Evolutionary conservation across 2,113 vertebrate genomes (phyloP).

Genomic region (Mastomys coucha): DNA sequence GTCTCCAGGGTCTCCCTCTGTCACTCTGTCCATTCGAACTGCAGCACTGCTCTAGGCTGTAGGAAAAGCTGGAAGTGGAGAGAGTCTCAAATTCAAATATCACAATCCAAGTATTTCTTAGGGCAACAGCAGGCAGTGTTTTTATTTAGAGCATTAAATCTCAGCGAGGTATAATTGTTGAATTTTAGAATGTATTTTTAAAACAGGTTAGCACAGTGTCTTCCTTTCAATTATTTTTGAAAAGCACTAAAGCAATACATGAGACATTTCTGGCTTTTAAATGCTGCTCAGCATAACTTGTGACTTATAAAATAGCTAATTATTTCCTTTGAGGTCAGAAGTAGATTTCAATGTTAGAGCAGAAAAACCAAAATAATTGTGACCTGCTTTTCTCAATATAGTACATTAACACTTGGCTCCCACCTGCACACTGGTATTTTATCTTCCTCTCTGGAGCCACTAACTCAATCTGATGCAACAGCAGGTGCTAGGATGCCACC

Average conservation of each 20-base stretch:
- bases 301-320: conserved; percentile 64
- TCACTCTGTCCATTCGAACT: conserved; percentile 32
- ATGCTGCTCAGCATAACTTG: conserved; percentile 28
- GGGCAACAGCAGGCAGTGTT: not conserved
- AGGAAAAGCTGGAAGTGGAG: conserved; percentile 17
- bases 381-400: conserved; percentile 63
- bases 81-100: not conserved
- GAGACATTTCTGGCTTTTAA: conserved; percentile 25
- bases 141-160: conserved; percentile 5
- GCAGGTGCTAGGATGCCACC: not conserved
- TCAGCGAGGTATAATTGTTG: conserved; percentile 3
- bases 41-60: conserved; percentile 14
- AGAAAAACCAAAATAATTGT: conserved; percentile 59
- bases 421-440: conserved; percentile 3
- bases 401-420: conserved; percentile 50
- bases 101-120: not conserved
- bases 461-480: not conserved
- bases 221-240: conserved; percentile 62
- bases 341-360: conserved; percentile 26
- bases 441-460: conserved; percentile 11
- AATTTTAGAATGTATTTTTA: conserved; percentile 12
- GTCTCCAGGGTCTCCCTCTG: not conserved
- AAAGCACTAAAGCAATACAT: conserved; percentile 25
- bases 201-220: conserved; percentile 18
- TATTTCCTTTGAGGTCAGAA: conserved; percentile 65